Percentiles rank a stretch among this genome's conserved stretches.
Conservation (phyloP, 2,888 invertebrate species). For the Thymelicus acteon region DNA sequence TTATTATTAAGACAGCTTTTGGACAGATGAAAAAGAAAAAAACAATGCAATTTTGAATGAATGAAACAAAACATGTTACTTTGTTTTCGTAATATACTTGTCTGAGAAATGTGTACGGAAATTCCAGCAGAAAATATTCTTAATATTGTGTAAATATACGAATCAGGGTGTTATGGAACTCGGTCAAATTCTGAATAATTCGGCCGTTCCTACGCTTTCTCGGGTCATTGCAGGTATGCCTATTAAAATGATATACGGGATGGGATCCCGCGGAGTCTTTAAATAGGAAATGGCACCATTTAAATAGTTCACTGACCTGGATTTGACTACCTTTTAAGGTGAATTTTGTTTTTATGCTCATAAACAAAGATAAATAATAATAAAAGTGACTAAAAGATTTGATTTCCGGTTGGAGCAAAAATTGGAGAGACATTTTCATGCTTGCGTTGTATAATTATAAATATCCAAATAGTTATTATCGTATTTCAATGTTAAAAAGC, state of each 20-base stretch:
- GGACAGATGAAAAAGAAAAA: not conserved
- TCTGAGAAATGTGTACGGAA: constrained; percentile 19
- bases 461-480: no score
- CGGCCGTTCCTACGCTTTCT: constrained; percentile 35
- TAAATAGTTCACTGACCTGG: constrained; percentile 24
- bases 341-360: not conserved
- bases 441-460: no score
- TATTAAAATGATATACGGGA: constrained; percentile 37
- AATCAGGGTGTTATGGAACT: constrained; percentile 35
- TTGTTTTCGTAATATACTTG: constrained; percentile 4
- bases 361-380: not conserved
- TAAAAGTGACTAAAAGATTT: no score
- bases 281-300: constrained; percentile 33
- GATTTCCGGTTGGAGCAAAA: no score
- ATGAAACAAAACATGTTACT: constrained; percentile 6
- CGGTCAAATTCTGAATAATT: constrained; percentile 39
- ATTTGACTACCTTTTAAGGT: constrained; percentile 3
- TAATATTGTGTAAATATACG: constrained; percentile 38
- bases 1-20: no score
- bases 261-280: constrained; percentile 31
- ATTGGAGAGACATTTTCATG: no score
- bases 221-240: constrained; percentile 39
- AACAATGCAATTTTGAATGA: not conserved
- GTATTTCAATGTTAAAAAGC: no score
- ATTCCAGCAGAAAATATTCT: constrained; percentile 26